Base-by-base conservation (phyloP, 2,888 invertebrate genomes). In the Tachina grossa region DNA sequence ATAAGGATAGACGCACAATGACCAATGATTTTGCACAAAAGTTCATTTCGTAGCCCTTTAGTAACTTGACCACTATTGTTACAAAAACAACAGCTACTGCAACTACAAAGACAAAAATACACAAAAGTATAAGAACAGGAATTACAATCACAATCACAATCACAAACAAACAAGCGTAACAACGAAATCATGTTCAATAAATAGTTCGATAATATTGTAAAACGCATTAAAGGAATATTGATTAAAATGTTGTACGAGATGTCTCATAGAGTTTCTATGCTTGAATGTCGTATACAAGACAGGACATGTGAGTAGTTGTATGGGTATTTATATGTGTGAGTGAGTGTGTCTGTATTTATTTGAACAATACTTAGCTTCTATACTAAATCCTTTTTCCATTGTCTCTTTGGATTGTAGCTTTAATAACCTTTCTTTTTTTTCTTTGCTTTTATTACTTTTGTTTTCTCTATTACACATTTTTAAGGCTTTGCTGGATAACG, bases 11-110 rank as follows among this genome's bases (percentile, higher is more conserved):
- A 2, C 5, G 45, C 16, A 39, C 39, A 72, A 72, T 55, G 72
- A 22, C 53, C 75, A 82, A 63, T 61, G 82, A 57, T 51, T 76
- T 77, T 49, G 63, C 13, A 19, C 74, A 81, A 81, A 51, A 71
- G 76, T 77, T 71, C 71, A 77, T 81, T 81, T 81, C 51, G 66
- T 59, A 81, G 61, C 74, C 81, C 81, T 68, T 81, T 75, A 49
- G 66, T 75, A 81, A 75, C 74, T 59, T 68, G 71, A 71, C 22
- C 76, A 63, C 71, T 71, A 51, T 75, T 81, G 45, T 66, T 39
- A 53, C 66, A 66, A 71, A 14, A 71, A 63, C 51, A 61, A 61
- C 9, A 43, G 9, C 31, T 31, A 31, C 31, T 31, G 8, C 31
- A 47, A 1, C 11, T 41, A 43, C 53, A 55, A 19, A 41, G 47